Conservation (phyloP, 2,797 vertebrate species). For the Tapera naevia region DNA sequence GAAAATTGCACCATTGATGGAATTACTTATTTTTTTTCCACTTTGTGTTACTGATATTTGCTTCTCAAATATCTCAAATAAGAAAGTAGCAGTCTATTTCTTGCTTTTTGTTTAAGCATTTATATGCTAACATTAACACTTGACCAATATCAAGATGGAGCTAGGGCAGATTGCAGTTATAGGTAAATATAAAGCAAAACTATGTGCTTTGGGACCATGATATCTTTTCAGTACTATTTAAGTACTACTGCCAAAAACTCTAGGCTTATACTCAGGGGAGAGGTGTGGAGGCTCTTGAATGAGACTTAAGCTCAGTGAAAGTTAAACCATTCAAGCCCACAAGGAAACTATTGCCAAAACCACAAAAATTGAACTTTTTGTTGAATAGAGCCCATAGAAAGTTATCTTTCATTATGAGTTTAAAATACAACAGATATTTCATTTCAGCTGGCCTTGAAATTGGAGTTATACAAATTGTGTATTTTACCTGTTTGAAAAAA, state of each 20-base stretch:
- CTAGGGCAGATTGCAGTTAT: conserved; percentile 25
- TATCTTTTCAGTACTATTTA: conserved; percentile 44
- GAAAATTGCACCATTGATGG: not conserved
- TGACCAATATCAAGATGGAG: not conserved
- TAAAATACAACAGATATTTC: conserved; percentile 17
- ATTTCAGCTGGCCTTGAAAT: conserved; percentile 1
- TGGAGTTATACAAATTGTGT: not conserved
- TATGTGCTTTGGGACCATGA: conserved; percentile 24
- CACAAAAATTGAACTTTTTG: conserved; percentile 33
- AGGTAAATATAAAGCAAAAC: conserved; percentile 23
- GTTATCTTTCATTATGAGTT: conserved; percentile 18
- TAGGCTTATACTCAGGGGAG: conserved; percentile 45
- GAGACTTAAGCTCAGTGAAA: conserved; percentile 58
- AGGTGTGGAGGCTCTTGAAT: conserved; percentile 52
- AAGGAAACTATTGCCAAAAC: conserved; percentile 42
- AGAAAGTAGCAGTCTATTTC: not conserved
- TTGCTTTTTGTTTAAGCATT: not conserved
- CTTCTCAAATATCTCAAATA: not conserved
- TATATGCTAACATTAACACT: not conserved
- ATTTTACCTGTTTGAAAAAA: conserved; percentile 19
- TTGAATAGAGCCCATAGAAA: conserved; percentile 32
- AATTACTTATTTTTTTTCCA: not conserved
- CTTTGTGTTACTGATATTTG: not conserved
- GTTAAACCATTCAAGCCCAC: conserved; percentile 51
- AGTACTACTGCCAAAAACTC: conserved; percentile 39